Evolutionary conservation across 2,797 vertebrate species (phyloP), one percentile per base, ranked within the genome.

Genomic region (Neosalanx taihuensis): DNA sequence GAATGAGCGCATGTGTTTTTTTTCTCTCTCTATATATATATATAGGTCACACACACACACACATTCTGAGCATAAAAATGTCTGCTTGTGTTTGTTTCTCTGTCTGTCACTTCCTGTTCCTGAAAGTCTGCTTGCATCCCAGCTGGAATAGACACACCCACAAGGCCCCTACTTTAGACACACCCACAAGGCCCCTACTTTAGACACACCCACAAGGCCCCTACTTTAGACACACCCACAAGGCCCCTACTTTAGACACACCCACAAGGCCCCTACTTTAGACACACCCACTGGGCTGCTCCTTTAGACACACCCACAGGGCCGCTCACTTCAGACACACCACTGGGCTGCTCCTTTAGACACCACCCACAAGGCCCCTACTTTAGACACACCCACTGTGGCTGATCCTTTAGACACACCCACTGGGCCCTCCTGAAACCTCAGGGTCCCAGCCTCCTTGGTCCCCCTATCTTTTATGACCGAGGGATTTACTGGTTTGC

Each of bases 401-500:
- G 69, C 49, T 37, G 37, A 12, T 5, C 60, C 64, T 70, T 79
- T 15, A 37, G 10, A 37, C 35, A 37, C 35, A 37, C 2, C 35
- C 35, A 37, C 35, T 9, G 35, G 35, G 6, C 35, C 35, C 35
- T 73, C 64, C 53, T 41, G 37, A 60, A 74, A 77, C 77, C 3
- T 60, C 51, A 51, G 57, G 75, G 69, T 41, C 56, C 31, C 6
- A 73, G 64, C 62, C 41, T 46, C 41, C 12, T 3, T 2, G 12
- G 41, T 80, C 46, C 70, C 64, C 18, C 23, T 2, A 33, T 81
- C 71, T 76, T 83, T 78, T 74, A 80, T 69, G 64, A 63, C 37
- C 49, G 17, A 1, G n/a, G 53, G 71, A 76, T 70, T 77, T 72
- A 71, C 61, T 58, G 49, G 70, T 79, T 85, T 64, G 76, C 15